Evolutionary conservation across 2,888 invertebrate genomes (phyloP), one percentile per base, ranked within the genome.

Genomic region (Nomada goodeniana): DNA sequence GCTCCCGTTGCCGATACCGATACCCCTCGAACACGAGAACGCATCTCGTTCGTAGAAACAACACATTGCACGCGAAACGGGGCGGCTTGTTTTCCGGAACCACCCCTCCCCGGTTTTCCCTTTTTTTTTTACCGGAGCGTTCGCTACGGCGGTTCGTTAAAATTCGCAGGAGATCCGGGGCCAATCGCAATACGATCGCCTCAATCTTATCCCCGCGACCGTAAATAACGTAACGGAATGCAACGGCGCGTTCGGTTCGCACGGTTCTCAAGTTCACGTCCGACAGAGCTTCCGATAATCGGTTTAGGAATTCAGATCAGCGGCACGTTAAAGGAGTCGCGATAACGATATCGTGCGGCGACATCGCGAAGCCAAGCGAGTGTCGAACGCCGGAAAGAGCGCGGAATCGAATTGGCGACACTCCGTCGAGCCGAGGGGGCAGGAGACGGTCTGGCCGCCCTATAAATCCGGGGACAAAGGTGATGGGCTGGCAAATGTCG

Each of bases 401-500:
- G 53, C 53, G 11, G 52, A 42, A 42, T n/a, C 20, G 26, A 61
- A 5, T n/a, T 10, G 15, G 9, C 18, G 20, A 18, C 0, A 18
- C 1, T 20, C 13, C 2, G 44, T n/a, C 11, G 55, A 29, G 15
- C 5, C 11, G 44, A 23, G 44, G 47, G n/a, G 57, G n/a, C n/a
- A 10, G 50, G 20, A 47, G 11, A 26, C 2, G 10, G 20, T 15
- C 69, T 59, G 50, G 64, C 63, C 26, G 61, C 26, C 53, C 75
- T 72, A 80, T 77, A 86, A 88, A 88, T 87, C 81, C 23, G 15
- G 36, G 64, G 77, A 82, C 77, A 71, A 82, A 86, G 60, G n/a
- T 42, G 47, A 55, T 29, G 76, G 80, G 59, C 84, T 89, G 86
- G 78, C 44, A 82, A 89, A 77, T 71, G 72, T 89, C 89, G 80